Evolutionary conservation across 64 coral and sea anemone genomes (phyloP), one percentile per base, ranked within the genome.

Genomic region (Montipora efflorescens): DNA sequence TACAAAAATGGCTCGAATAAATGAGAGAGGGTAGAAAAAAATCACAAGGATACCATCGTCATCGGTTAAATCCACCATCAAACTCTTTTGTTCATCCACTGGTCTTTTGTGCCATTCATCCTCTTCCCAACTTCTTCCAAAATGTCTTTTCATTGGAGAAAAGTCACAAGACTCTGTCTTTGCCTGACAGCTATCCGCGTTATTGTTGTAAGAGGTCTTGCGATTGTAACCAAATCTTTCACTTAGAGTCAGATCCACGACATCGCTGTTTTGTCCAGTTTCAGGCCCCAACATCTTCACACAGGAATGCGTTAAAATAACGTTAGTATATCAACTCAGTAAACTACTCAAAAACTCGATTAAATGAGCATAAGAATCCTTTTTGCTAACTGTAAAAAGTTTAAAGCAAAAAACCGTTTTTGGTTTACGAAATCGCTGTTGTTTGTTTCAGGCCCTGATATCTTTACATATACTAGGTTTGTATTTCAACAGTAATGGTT

Each of bases 181-280:
- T 46, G 0, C 82, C 12, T 19, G 15, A 72, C 19, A 48, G 18
- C 2, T 22, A 21, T 50, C 18, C 36, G 9, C 44, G 3, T 50
- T 10, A 83, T 83, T 55, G 23, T 68, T 62, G 44, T 46, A 66
- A 47, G 81, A 58, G 28, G 5, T 72, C 64, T 71, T 86, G 3
- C 66, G 82, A 20, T 47, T 71, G 66, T 86, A 86, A 23, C 82
- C 66, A 86, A 86, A 86, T 86, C 62, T 70, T 51, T 86, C 66
- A 71, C 46, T 43, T 18, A 86, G 82, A 49, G 82, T 86, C 16
- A 86, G 67, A 86, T 86, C 82, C 82, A 86, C 82, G 47, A 71
- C 70, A 70, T 50, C 47, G 18, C 18, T 70, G 47, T 23, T 6
- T 57, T 57, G 43, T 71, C 15, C 64, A 1, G 64, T 72, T 64